Base-by-base conservation (phyloP, 2,113 vertebrate species). In the Paedocypris sp. region DNA sequence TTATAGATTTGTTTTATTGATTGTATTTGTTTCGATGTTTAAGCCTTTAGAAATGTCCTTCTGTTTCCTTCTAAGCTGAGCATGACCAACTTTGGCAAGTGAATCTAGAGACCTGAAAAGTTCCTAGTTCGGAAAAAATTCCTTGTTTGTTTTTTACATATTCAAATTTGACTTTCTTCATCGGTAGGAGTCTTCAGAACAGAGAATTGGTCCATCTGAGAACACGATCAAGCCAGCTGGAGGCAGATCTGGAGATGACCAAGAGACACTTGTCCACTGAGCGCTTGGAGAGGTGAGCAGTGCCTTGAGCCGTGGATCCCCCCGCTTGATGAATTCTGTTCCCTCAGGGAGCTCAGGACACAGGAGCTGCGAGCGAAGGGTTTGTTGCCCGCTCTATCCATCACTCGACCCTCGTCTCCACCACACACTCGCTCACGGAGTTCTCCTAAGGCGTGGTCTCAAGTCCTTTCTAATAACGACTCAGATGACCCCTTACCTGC, bases 181-280 rank as follows among this genome's bases (percentile, higher is more conserved):
- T 53, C 22, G 19, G 51, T 15, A 75, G 72, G 66, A 70, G 42
- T 56, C 54, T 41, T 39, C 73, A 75, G 53, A 61, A 42, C 66
- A 62, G 71, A 35, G 86, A 88, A 28, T 75, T 88, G 67, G 75
- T 76, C 41, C 87, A 89, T 61, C 72, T 90, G 63, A 83, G 77
- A 73, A 87, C 79, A 1, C 83, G 79, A 8, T 64, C 82, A 26
- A 68, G 79, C 18, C 80, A 87, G 33, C 48, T 87, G 28, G 81
- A 88, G 69, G 69, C 74, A 20, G 85, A 91, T 60, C 73, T 88
- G 41, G 83, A 75, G 66, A 81, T 87, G 66, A 84, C 85, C 32
- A 87, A 80, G 77, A 79, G 81, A 59, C 87, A 89, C 33, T 77
- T 92, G 31, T 76, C 70, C 19, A 86, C 76, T 7, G 87, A 89